A percentile compares a stretch with the other conserved stretches of the same genome.
phyloP scores from a whole-genome alignment of 2,888 invertebrate species.

The Rutpela maculata region DNA sequence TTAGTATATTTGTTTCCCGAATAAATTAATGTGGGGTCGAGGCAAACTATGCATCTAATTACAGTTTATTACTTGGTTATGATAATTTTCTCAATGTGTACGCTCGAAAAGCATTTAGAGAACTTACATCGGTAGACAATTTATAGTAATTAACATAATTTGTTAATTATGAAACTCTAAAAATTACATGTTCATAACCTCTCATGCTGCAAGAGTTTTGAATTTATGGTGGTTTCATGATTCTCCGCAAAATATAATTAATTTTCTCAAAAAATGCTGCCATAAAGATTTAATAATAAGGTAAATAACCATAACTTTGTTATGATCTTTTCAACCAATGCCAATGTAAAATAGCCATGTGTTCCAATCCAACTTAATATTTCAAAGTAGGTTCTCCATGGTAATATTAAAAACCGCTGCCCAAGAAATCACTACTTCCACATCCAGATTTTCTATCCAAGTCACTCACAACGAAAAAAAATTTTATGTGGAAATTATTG shows the following conservation, averaged over 20 bases:
- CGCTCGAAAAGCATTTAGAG: conserved; percentile 6
- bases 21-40: neutral
- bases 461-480: too few species aligned
- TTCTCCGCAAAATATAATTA: conserved; percentile 19
- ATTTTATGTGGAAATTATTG: too few species aligned
- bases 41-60: neutral
- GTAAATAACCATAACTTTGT: neutral
- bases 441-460: too few species aligned
- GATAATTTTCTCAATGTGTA: neutral
- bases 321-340: neutral
- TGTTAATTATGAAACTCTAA: conserved; percentile 12
- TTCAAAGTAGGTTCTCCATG: too few species aligned
- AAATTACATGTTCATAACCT: conserved; percentile 12
- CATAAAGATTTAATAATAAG: conserved; percentile 15
- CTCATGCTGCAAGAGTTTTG: neutral
- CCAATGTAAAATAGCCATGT: neutral
- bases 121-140: neutral
- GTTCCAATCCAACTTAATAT: too few species aligned
- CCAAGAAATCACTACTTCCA: too few species aligned
- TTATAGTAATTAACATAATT: conserved; percentile 19
- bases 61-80: conserved; percentile 9
- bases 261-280: neutral
- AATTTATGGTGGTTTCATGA: conserved; percentile 13
- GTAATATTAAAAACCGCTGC: too few species aligned
- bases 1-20: neutral